phyloP scores from a whole-genome alignment of 2,797 vertebrate species.

The Micrastur ruficollis region DNA sequence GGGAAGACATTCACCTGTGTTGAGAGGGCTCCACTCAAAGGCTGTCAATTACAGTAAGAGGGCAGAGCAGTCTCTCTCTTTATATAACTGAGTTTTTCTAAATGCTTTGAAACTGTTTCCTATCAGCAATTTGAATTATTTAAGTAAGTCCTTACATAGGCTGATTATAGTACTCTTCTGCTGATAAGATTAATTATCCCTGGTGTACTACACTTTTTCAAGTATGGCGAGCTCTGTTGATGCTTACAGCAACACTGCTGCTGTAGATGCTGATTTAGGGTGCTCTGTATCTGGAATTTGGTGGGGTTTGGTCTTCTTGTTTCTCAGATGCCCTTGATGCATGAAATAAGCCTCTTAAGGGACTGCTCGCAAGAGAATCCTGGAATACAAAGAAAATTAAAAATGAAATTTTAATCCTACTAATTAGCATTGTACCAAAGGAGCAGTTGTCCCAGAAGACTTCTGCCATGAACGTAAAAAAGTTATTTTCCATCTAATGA shows the following conservation, averaged over 20 bases:
- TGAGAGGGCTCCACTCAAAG: background rate
- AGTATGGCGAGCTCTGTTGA: background rate
- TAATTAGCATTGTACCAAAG: constrained; percentile 50
- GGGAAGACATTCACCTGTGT: background rate
- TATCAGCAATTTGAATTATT: constrained; percentile 49
- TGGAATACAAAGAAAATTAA: constrained; percentile 39
- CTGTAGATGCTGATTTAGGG: background rate
- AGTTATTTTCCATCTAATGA: background rate
- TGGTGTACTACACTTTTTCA: background rate
- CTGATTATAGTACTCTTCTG: constrained; percentile 1
- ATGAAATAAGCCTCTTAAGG: background rate
- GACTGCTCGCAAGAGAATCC: background rate
- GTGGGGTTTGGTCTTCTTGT: background rate
- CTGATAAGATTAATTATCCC: constrained; percentile 52
- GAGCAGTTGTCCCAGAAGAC: background rate
- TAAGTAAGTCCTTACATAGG: constrained; percentile 7
- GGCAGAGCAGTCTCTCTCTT: background rate
- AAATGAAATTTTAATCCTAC: constrained; percentile 27
- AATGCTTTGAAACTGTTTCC: constrained; percentile 42
- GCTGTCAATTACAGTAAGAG: background rate
- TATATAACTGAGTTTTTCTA: constrained; percentile 12
- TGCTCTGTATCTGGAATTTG: background rate
- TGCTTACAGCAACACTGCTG: constrained; percentile 13
- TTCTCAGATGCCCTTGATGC: background rate
- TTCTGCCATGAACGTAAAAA: background rate